phyloP scores from a whole-genome alignment of 1,140 invertebrate species.

The Halictus rubicundus region DNA sequence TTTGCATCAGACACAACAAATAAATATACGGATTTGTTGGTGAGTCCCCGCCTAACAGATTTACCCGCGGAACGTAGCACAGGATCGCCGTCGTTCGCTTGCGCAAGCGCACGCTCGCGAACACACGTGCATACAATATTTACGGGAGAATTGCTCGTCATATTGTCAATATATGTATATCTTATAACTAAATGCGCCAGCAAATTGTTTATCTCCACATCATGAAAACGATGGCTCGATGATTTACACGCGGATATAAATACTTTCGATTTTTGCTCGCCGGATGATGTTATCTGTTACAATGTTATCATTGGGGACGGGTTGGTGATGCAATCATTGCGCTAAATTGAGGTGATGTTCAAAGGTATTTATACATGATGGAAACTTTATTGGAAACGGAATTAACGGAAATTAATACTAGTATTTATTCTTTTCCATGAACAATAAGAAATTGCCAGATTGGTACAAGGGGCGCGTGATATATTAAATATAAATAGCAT shows the following conservation, averaged over 20 bases:
- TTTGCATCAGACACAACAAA: slow-evolving; percentile 74
- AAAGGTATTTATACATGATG: too few relatives aligned
- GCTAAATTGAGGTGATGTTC: too few relatives aligned
- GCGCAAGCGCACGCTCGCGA: neutral
- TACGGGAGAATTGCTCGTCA: slow-evolving; percentile 1
- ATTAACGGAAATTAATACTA: too few relatives aligned
- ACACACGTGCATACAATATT: slow-evolving; percentile 6
- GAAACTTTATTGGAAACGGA: too few relatives aligned
- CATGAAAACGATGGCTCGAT: slow-evolving; percentile 15
- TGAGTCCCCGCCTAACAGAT: slow-evolving; percentile 61
- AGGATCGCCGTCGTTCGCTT: slow-evolving; percentile 46
- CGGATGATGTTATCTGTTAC: neutral
- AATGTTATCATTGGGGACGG: too few relatives aligned
- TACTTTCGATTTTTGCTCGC: neutral
- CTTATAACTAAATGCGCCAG: slow-evolving; percentile 21
- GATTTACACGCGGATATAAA: slow-evolving; percentile 11
- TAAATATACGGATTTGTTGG: slow-evolving; percentile 76
- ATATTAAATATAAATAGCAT: too few relatives aligned
- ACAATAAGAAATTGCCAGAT: too few relatives aligned
- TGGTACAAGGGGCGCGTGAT: too few relatives aligned
- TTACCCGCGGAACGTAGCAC: slow-evolving; percentile 49
- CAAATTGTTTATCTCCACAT: slow-evolving; percentile 23
- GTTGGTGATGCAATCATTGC: too few relatives aligned
- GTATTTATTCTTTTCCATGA: too few relatives aligned
- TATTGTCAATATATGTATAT: slow-evolving; percentile 37